phyloP scores from a whole-genome alignment of 1,140 invertebrate species.

The Palaemon carinicauda region DNA sequence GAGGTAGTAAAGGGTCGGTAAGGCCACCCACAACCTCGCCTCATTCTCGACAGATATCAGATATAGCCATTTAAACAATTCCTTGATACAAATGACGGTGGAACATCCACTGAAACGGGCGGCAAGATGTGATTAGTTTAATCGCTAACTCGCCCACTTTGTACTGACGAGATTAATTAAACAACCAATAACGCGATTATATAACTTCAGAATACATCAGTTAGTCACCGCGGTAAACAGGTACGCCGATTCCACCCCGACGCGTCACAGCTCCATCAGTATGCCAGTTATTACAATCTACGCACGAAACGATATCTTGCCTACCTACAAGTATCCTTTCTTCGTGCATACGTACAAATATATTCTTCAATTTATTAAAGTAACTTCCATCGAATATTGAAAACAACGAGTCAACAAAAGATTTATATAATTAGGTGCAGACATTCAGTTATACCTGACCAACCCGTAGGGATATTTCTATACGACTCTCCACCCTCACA shows the following conservation, averaged over 20 bases:
- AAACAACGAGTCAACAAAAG: background rate
- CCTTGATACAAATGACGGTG: background rate
- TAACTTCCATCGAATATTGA: background rate
- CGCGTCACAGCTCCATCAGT: too few relatives aligned
- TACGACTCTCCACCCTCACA: background rate
- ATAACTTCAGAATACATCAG: too few relatives aligned
- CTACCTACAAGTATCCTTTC: too few relatives aligned
- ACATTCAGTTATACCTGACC: background rate
- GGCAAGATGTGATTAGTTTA: background rate
- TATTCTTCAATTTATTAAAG: too few relatives aligned
- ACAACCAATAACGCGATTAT: too few relatives aligned
- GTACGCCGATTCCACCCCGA: too few relatives aligned
- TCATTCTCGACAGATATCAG: slow-evolving; percentile 37
- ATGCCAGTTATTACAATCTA: too few relatives aligned
- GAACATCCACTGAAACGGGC: background rate
- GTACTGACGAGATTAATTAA: too few relatives aligned
- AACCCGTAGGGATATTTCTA: background rate
- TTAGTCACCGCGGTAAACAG: too few relatives aligned
- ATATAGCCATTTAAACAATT: slow-evolving; percentile 14
- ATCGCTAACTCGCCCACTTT: background rate
- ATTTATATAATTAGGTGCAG: background rate
- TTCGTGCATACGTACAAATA: too few relatives aligned
- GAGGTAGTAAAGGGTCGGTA: slow-evolving; percentile 42
- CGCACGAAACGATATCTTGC: too few relatives aligned
- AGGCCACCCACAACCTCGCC: slow-evolving; percentile 48